These are phyloP conservation scores for Rhodinocichla rosea DNA, from an alignment of 2,113 vertebrate genomes.

Conservation along the genomic window DNA sequence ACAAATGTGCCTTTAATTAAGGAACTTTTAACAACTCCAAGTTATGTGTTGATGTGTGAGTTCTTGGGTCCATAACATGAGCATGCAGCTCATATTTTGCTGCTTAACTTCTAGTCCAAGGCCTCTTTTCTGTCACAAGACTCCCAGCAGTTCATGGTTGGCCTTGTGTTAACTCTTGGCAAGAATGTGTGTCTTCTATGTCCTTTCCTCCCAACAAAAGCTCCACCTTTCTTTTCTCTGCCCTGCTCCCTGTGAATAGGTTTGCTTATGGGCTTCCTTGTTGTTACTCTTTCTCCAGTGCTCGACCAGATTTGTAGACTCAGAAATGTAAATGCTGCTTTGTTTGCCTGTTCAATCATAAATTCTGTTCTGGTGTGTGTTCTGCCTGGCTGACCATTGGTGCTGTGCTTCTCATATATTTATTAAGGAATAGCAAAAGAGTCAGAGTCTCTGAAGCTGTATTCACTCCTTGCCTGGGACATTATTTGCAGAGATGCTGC, in stretches of 20 bases:
- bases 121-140: neutral
- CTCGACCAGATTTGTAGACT: neutral
- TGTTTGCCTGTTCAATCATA: neutral
- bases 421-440: neutral
- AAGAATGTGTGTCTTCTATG: neutral
- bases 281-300: neutral
- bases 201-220: neutral
- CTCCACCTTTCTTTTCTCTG: neutral
- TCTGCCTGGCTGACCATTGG: neutral
- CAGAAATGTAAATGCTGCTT: neutral
- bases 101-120: neutral
- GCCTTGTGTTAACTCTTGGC: neutral
- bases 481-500: neutral
- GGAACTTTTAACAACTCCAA: neutral
- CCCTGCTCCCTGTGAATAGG: neutral
- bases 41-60: neutral
- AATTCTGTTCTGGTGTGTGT: neutral
- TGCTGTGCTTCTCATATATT: neutral
- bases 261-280: neutral
- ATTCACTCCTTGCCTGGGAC: neutral
- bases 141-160: accelerated
- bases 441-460: neutral
- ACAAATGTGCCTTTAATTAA: neutral
- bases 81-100: neutral
- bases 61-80: neutral